Evolutionary conservation across 2,888 invertebrate species (phyloP), one percentile per base, ranked within the genome.

Genomic region (Papilio gigon): DNA sequence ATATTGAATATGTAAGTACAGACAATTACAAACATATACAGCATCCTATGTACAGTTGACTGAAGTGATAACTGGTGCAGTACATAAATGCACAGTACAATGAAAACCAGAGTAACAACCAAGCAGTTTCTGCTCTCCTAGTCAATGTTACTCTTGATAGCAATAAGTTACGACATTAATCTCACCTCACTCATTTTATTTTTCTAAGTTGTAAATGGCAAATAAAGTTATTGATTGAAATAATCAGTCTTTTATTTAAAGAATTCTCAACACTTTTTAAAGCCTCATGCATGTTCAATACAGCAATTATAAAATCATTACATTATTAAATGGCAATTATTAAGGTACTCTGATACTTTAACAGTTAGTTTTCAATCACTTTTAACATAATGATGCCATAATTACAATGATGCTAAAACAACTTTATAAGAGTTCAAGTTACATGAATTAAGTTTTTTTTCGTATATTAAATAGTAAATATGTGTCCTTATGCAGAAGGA

Each of bases 181-280:
- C 80, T 84, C 83, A 80, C 76, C 77, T 79, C 77, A 81, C 78
- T 82, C 83, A 79, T 84, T 84, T 84, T 85, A 84, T 82, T 76
- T 81, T 80, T 83, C 78, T 77, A 79, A 81, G 78, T 80, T 80
- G 76, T 83, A 84, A 80, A 77, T 82, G 81, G 78, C 79, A 79
- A 90, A 86, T 89, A 88, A 87, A 83, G 79, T 83, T 76, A 80
- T 80, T 83, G 87, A 89, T 87, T 85, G 85, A 85, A 86, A 87
- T 82, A 84, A 77, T 91, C 90, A 90, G 91, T 91, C 90, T 92
- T 91, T 90, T 71, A 86, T 88, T 91, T 81, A 4, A 37, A 30
- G 6, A 62, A 65, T 60, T 70, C 30, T 64, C 35, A 63, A 30
- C 37, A 20, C 47, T 40, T 63, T 60, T 42, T 58, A 35, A 35